Conservation (phyloP, 2,113 vertebrate species). For the Laterallus jamaicensis region DNA sequence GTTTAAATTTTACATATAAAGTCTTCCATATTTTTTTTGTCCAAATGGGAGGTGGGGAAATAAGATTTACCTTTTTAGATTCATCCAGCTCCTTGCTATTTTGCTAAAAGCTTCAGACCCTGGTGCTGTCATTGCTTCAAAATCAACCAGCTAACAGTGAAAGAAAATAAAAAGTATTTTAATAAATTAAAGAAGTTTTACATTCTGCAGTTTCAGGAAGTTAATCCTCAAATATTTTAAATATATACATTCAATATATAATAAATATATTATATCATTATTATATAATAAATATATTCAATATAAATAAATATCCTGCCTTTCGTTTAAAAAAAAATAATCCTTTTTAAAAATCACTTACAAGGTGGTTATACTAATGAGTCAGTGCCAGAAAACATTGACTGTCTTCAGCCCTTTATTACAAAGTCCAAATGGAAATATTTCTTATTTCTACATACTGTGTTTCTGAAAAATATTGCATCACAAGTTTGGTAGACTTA, state of each 20-base stretch:
- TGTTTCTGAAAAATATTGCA: background rate
- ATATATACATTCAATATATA: background rate
- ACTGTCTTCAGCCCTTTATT: background rate
- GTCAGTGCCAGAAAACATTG: background rate
- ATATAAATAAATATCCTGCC: background rate
- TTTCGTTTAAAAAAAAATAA: background rate
- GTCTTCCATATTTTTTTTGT: background rate
- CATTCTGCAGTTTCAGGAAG: background rate
- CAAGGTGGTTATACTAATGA: background rate
- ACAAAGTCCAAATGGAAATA: background rate
- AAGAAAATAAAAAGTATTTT: background rate
- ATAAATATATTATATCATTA: too few species aligned
- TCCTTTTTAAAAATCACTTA: background rate
- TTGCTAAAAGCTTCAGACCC: conserved; percentile 92
- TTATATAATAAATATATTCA: too few species aligned
- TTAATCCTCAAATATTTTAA: background rate
- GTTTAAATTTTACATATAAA: background rate
- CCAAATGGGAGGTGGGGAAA: too few species aligned
- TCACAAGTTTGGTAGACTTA: background rate
- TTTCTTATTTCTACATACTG: background rate
- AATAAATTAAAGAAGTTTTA: background rate
- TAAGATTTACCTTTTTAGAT: conserved; percentile 89
- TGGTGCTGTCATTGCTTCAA: conserved; percentile 96
- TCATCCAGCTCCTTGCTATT: conserved; percentile 94
- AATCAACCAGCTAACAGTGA: conserved; percentile 90